A percentile compares a stretch with the other conserved stretches of the same genome.
Evolutionary conservation across 2,797 vertebrate genomes (phyloP).

Genomic region (Lophius americanus): DNA sequence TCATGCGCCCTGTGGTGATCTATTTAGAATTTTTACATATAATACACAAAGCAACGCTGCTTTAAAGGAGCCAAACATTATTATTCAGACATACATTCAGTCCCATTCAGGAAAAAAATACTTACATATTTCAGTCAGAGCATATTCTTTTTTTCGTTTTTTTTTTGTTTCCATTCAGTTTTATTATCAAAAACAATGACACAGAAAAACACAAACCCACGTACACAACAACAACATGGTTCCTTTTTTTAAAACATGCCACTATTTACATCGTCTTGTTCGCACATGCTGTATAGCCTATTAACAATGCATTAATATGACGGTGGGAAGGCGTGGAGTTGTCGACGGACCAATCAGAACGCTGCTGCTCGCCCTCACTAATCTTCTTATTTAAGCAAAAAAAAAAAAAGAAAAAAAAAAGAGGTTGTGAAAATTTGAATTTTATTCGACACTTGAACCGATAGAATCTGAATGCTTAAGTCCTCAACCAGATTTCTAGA

Average conservation of each 20-base stretch:
- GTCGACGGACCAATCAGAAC: constrained; percentile 51
- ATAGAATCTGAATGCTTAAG: too few relatives aligned
- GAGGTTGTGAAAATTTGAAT: neutral
- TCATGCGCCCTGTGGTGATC: constrained; percentile 56
- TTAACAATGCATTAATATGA: constrained; percentile 77
- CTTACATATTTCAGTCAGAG: constrained; percentile 81
- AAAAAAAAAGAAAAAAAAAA: constrained; percentile 1
- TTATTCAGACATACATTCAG: constrained; percentile 65
- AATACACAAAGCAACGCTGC: constrained; percentile 53
- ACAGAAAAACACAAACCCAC: constrained; percentile 82
- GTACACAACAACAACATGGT: constrained; percentile 80
- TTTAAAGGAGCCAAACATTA: constrained; percentile 41
- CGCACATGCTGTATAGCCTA: constrained; percentile 86
- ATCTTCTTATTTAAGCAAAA: constrained; percentile 7
- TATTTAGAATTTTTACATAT: constrained; percentile 45
- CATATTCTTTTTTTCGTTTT: constrained; percentile 64
- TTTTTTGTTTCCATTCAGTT: constrained; percentile 40
- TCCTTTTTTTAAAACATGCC: constrained; percentile 87
- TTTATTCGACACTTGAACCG: neutral
- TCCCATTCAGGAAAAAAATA: constrained; percentile 72
- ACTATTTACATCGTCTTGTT: constrained; percentile 86
- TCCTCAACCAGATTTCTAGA: neutral
- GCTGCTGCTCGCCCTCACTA: constrained; percentile 41
- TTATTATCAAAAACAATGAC: constrained; percentile 84
- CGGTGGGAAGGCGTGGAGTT: constrained; percentile 64